These are phyloP conservation scores for Drosophila asahinai DNA, from an alignment of 1,140 invertebrate genomes.

Conservation along the genomic window DNA sequence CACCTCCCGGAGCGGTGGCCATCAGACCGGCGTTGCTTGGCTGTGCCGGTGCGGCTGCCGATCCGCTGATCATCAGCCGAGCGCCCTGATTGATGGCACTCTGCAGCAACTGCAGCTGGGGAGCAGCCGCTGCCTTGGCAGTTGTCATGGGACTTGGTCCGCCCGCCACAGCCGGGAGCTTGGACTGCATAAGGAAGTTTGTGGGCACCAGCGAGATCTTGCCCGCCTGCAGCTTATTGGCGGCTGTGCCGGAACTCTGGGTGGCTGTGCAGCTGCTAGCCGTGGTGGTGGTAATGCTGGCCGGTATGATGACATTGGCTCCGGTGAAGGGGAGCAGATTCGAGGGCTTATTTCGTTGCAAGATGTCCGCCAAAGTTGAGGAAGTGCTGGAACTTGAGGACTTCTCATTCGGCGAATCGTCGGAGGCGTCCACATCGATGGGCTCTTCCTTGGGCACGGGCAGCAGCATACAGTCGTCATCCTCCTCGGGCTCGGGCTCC, in stretches of 20 bases:
- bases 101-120: slow-evolving; percentile 66
- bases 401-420: slow-evolving; percentile 51
- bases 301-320: slow-evolving; percentile 68
- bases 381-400: slow-evolving; percentile 22
- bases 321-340: slow-evolving; percentile 62
- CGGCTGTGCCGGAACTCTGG: slow-evolving; percentile 6
- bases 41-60: slow-evolving; percentile 43
- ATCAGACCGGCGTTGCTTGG: slow-evolving; percentile 53
- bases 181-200: slow-evolving; percentile 81
- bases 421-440: slow-evolving; percentile 80
- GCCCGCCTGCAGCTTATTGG: slow-evolving; percentile 50
- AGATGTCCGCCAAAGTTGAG: slow-evolving; percentile 66
- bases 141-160: slow-evolving; percentile 37
- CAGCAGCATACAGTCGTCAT: slow-evolving; percentile 75
- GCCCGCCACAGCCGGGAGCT: slow-evolving; percentile 38
- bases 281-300: slow-evolving; percentile 56
- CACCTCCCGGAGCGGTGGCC: slow-evolving; percentile 68
- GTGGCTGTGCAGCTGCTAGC: slow-evolving; percentile 27
- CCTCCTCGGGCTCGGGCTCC: slow-evolving; percentile 45
- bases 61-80: slow-evolving; percentile 71
- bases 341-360: slow-evolving; percentile 55
- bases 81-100: slow-evolving; percentile 70
- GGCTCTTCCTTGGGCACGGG: slow-evolving; percentile 78
- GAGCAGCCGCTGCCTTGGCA: slow-evolving; percentile 24
- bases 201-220: slow-evolving; percentile 83